These are phyloP conservation scores for Dromas ardeola DNA, from an alignment of 2,113 vertebrate genomes.

Conservation along the genomic window DNA sequence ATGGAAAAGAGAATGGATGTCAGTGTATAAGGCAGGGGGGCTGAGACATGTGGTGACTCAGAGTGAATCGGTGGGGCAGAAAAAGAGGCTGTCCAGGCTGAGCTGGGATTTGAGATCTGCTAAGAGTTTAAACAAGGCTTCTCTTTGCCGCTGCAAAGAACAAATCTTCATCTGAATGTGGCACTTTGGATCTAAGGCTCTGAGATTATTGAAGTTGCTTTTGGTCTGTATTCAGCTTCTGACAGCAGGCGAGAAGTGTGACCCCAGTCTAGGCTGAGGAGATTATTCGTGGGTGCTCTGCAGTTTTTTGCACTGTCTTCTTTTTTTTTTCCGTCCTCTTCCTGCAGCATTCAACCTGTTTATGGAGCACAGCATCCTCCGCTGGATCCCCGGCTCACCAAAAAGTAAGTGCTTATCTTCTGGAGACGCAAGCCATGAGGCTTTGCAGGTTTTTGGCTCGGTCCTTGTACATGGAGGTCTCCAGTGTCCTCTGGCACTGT, in stretches of 20 bases:
- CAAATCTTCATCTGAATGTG: not conserved
- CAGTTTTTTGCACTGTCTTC: not conserved
- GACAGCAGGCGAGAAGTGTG: not conserved
- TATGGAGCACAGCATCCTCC: slow-evolving; percentile 97
- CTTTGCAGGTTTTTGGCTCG: not conserved
- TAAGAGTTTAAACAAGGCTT: not conserved
- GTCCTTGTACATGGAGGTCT: not conserved
- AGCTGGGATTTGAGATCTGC: not conserved
- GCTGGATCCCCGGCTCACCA: slow-evolving; percentile 87
- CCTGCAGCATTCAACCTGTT: slow-evolving; percentile 89
- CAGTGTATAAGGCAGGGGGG: not conserved
- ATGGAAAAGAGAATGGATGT: not conserved
- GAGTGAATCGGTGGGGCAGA: not conserved
- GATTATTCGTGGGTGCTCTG: not conserved
- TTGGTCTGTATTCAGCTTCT: not conserved
- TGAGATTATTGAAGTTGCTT: not conserved
- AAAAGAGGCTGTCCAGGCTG: not conserved
- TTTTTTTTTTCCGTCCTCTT: not conserved
- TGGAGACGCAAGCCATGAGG: accelerated
- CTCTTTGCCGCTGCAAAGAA: not conserved
- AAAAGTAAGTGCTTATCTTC: slow-evolving; percentile 81
- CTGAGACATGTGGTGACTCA: accelerated
- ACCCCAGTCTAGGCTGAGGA: not conserved
- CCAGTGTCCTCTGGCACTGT: not conserved
- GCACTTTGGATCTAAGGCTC: not conserved